Conservation (phyloP, 2,113 vertebrate genomes). For the Maccullochella peelii region DNA sequence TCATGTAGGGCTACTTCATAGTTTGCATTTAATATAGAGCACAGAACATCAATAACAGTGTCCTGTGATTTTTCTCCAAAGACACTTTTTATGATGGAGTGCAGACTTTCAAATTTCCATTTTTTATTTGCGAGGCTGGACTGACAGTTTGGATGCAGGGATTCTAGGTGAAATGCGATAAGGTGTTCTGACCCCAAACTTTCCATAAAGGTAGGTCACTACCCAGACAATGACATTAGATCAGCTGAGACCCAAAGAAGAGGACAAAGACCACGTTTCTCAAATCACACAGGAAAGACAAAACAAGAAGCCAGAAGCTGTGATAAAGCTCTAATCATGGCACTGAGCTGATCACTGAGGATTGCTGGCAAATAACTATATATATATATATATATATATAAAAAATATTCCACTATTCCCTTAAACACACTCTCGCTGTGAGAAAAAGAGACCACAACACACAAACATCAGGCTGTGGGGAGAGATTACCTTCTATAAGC, state of each 20-base stretch:
- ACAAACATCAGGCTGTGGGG: constrained; percentile 20
- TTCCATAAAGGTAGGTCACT: background rate
- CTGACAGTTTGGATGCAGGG: background rate
- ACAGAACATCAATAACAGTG: background rate
- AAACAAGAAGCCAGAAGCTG: background rate
- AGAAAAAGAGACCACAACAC: background rate
- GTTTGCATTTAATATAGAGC: background rate
- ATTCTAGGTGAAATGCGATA: constrained; percentile 19
- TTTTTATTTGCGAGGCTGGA: background rate
- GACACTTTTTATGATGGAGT: background rate
- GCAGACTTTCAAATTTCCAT: background rate
- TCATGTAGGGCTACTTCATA: background rate
- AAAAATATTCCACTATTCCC: background rate
- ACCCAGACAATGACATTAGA: constrained; percentile 3
- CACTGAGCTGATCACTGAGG: background rate
- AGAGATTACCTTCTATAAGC: constrained; percentile 32
- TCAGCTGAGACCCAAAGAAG: constrained; percentile 15
- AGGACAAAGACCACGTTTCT: constrained; percentile 21
- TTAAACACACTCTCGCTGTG: background rate
- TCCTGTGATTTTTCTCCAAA: background rate
- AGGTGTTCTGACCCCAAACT: constrained; percentile 4
- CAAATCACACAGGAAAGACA: background rate
- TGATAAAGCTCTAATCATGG: background rate
- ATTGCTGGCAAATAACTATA: background rate
- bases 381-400: background rate